Percentiles rank a stretch among this genome's conserved stretches.
Evolutionary conservation across 2,113 vertebrate species (phyloP).

Genomic region (Zosterops borbonicus): DNA sequence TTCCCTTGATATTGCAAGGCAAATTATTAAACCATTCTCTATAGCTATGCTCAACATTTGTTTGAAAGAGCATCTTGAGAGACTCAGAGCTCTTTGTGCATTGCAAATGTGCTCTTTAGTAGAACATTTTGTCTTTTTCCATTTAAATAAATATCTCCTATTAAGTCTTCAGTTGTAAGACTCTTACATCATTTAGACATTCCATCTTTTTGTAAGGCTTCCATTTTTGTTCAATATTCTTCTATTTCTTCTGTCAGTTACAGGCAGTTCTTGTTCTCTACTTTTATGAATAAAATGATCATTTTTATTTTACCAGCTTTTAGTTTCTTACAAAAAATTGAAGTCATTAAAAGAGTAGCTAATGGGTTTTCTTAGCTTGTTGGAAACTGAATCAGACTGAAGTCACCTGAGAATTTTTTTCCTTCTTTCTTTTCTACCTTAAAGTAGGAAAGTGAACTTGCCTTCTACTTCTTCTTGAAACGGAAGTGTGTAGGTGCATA

Average conservation of each 20-base stretch:
- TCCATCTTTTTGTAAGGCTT: constrained; percentile 43
- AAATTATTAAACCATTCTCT: constrained; percentile 68
- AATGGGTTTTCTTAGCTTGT: not conserved
- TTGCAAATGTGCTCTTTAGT: constrained; percentile 64
- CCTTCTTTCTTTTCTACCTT: not conserved
- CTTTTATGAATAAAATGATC: not conserved
- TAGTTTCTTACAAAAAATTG: constrained; percentile 1
- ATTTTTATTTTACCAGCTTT: constrained; percentile 20
- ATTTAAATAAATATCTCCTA: constrained; percentile 69
- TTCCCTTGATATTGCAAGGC: constrained; percentile 50
- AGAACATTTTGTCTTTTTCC: constrained; percentile 72
- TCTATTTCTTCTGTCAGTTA: not conserved
- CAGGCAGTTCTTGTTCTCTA: not conserved
- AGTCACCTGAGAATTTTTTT: constrained; percentile 31
- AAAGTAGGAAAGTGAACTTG: not conserved
- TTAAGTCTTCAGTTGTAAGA: constrained; percentile 64
- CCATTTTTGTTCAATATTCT: constrained; percentile 45
- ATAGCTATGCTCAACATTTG: constrained; percentile 66
- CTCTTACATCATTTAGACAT: constrained; percentile 36
- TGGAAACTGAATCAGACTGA: not conserved
- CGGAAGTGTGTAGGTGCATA: not conserved
- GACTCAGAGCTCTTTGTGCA: constrained; percentile 59
- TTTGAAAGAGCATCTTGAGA: constrained; percentile 74
- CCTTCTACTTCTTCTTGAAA: not conserved
- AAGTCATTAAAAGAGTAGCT: constrained; percentile 4